These are phyloP conservation scores for Macrosiphum euphorbiae DNA, from an alignment of 2,888 invertebrate genomes.

Conservation along the genomic window DNA sequence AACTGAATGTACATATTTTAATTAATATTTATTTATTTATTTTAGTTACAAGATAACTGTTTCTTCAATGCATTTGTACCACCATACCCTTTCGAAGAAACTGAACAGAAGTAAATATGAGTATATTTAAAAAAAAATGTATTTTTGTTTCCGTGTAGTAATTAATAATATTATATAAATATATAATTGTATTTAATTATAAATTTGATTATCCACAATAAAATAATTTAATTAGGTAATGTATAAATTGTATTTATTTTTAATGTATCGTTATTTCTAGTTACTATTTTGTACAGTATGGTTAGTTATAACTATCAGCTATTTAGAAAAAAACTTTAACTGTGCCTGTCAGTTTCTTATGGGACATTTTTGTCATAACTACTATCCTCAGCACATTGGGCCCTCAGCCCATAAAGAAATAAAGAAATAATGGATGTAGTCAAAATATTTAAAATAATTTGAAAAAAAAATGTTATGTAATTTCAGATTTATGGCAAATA, in stretches of 20 bases:
- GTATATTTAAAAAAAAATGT: not conserved
- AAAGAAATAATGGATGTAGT: too few species aligned
- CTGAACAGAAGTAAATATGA: conserved; percentile 45
- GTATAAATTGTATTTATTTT: not conserved
- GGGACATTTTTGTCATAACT: not conserved
- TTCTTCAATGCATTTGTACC: conserved; percentile 60
- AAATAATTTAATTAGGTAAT: conserved; percentile 41
- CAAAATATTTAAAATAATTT: too few species aligned
- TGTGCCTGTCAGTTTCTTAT: not conserved
- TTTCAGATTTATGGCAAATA: too few species aligned
- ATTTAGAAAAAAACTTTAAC: not conserved
- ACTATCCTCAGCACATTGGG: not conserved
- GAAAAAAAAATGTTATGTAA: too few species aligned
- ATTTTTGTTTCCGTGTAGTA: conserved; percentile 36
- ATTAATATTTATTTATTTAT: not conserved
- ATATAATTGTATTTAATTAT: conserved; percentile 4
- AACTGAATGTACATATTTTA: not conserved
- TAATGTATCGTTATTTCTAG: not conserved
- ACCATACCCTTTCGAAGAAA: conserved; percentile 59
- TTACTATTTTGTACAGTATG: not conserved
- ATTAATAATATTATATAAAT: conserved; percentile 26
- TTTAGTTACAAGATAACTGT: conserved; percentile 48
- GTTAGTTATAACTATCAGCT: not conserved
- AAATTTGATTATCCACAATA: conserved; percentile 33
- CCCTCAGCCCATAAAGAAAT: too few species aligned